Evolutionary conservation across 2,797 vertebrate species (phyloP).

Genomic region (Oreochromis mossambicus): DNA sequence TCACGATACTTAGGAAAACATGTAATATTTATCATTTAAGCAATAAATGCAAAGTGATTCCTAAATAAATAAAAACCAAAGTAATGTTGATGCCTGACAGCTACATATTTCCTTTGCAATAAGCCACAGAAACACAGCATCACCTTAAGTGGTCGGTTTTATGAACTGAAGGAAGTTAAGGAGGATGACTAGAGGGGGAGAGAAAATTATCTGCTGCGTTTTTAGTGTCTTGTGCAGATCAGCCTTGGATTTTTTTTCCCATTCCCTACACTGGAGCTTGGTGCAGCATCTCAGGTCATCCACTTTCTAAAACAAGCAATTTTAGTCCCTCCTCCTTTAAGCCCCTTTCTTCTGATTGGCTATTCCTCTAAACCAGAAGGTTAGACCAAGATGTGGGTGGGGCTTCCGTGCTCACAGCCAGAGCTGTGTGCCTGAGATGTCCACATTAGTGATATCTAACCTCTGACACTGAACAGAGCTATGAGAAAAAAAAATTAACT

Average conservation of each 20-base stretch:
- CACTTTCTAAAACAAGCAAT: background rate
- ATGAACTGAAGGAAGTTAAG: background rate
- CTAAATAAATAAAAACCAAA: background rate
- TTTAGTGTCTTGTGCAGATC: background rate
- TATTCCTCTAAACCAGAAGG: background rate
- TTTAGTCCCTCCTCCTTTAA: background rate
- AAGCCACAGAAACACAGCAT: background rate
- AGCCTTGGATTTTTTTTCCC: background rate
- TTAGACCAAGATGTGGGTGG: background rate
- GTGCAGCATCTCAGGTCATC: background rate
- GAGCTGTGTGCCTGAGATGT: background rate
- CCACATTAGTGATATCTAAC: background rate
- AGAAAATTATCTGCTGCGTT: background rate
- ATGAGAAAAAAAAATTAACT: background rate
- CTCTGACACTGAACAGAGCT: background rate
- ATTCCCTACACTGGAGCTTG: background rate
- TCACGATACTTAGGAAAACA: background rate
- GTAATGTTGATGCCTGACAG: background rate
- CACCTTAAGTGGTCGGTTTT: background rate
- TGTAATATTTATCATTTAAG: background rate
- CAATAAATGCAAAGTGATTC: background rate
- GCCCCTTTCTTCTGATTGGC: background rate
- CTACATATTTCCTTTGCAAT: background rate
- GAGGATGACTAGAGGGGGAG: background rate
- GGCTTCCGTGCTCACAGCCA: background rate